Base-by-base conservation (phyloP, 2,888 invertebrate species). In the Tortrix viridana region DNA sequence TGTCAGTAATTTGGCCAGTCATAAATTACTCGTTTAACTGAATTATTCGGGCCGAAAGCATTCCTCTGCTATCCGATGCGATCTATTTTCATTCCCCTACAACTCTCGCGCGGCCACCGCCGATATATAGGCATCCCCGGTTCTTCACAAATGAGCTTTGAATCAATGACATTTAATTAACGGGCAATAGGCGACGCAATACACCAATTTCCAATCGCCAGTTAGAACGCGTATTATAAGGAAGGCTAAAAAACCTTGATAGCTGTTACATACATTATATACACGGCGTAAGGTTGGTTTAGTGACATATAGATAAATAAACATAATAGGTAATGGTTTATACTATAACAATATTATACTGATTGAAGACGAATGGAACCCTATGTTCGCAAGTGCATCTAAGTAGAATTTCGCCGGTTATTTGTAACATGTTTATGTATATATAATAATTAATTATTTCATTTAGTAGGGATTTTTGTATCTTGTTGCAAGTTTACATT, bases 21-120 rank as follows among this genome's bases (percentile, higher is more conserved):
- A 86, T 92, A 92, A 90, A 92, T 92, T 88, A 89, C 86, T 80
- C 87, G 89, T 89, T 90, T 88, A 91, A 92, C 89, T 91, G 89
- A 89, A 92, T 92, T 92, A 92, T 89, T 82, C 80, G 80, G 81
- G 84, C 79, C 85, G 86, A 88, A 88, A 90, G 89, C 90, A 88
- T 91, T 89, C 86, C 88, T 74, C 76, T 75, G 76, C 77, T 77
- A 79, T 80, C 80, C 82, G 82, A 85, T 82, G 79, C 77, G 77
- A 74, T 78, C 82, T 80, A 81, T 82, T 82, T 79, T 76, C 83
- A 81, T 84, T 80, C 72, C 76, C 77, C 70, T 72, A 76, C 75
- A 77, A 74, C 76, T 77, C 80, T 75, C 74, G 74, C 74, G 68
- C 73, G 74, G 71, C 77, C 81, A 75, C 81, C 80, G 81, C 81